Evolutionary conservation across 2,888 invertebrate species (phyloP).

Genomic region (Melinopterus prodromus): DNA sequence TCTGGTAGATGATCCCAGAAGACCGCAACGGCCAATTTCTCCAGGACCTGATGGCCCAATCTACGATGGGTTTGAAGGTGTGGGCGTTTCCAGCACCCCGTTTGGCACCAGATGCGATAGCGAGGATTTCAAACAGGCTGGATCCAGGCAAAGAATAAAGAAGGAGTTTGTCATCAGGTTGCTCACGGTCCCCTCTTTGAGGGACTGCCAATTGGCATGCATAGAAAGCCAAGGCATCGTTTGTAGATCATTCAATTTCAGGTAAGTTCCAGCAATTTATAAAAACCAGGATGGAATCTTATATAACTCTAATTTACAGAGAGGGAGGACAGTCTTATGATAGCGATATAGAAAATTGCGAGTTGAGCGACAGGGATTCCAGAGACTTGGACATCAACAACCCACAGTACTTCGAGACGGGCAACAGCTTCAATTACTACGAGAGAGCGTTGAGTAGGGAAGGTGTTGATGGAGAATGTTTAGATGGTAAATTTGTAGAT

Average conservation of each 20-base stretch:
- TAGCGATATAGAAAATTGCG: slow-evolving; percentile 83
- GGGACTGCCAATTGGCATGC: slow-evolving; percentile 87
- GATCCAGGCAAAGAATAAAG: slow-evolving; percentile 79
- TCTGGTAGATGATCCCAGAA: slow-evolving; percentile 25
- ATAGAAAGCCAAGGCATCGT: slow-evolving; percentile 82
- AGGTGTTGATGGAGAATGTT: slow-evolving; percentile 77
- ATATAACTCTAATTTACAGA: slow-evolving; percentile 31
- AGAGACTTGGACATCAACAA: slow-evolving; percentile 85
- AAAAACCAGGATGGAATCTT: background rate
- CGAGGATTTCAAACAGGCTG: slow-evolving; percentile 85
- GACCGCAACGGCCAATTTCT: slow-evolving; percentile 49
- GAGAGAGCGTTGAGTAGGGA: slow-evolving; percentile 79
- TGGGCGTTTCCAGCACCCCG: slow-evolving; percentile 57
- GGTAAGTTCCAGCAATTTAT: slow-evolving; percentile 60
- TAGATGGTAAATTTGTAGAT: slow-evolving; percentile 73
- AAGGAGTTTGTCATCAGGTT: slow-evolving; percentile 79
- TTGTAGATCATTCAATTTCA: slow-evolving; percentile 88
- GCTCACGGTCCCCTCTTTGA: slow-evolving; percentile 75
- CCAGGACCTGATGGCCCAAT: slow-evolving; percentile 59
- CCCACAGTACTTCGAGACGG: slow-evolving; percentile 84
- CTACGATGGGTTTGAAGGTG: slow-evolving; percentile 54
- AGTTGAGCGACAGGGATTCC: slow-evolving; percentile 87
- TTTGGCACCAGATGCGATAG: slow-evolving; percentile 75
- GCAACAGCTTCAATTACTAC: slow-evolving; percentile 84
- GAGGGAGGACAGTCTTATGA: slow-evolving; percentile 60